Conservation (phyloP, 2,797 vertebrate genomes). For the Babyrousa celebensis region DNA sequence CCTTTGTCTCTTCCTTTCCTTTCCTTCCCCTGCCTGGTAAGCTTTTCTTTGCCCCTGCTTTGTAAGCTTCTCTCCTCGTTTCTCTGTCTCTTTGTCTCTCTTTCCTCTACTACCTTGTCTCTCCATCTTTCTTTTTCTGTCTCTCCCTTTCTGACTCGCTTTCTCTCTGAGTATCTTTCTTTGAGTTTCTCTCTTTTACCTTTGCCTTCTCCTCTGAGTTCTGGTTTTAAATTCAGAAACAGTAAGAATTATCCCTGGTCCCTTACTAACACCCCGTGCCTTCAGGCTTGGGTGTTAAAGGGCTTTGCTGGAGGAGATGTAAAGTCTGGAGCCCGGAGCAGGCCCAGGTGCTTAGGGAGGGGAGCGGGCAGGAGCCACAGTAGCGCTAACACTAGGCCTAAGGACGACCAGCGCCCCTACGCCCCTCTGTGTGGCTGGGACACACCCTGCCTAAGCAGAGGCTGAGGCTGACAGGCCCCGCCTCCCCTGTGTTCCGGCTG, state of each 20-base stretch:
- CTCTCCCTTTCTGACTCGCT: neutral
- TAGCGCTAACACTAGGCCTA: neutral
- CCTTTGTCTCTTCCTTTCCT: neutral
- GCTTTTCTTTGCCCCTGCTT: neutral
- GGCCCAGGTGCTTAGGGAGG: neutral
- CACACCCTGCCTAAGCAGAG: neutral
- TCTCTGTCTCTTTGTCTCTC: neutral
- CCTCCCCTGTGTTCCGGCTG: too few species aligned
- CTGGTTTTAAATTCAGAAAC: slow-evolving; percentile 30
- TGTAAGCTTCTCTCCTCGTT: neutral
- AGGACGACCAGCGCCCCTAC: neutral
- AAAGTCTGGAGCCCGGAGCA: neutral
- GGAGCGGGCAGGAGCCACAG: neutral
- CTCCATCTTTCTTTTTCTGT: slow-evolving; percentile 6
- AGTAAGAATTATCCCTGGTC: neutral
- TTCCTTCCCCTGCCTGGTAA: neutral
- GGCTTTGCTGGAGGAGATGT: neutral
- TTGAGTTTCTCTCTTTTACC: neutral
- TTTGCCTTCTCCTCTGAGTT: slow-evolving; percentile 15
- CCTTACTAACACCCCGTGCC: neutral
- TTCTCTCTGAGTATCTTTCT: neutral
- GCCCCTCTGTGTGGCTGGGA: neutral
- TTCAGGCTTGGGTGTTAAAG: neutral
- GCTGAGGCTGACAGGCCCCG: neutral
- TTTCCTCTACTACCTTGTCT: neutral